Evolutionary conservation across 1,140 invertebrate species (phyloP).

Genomic region (Arctopsyche grandis): DNA sequence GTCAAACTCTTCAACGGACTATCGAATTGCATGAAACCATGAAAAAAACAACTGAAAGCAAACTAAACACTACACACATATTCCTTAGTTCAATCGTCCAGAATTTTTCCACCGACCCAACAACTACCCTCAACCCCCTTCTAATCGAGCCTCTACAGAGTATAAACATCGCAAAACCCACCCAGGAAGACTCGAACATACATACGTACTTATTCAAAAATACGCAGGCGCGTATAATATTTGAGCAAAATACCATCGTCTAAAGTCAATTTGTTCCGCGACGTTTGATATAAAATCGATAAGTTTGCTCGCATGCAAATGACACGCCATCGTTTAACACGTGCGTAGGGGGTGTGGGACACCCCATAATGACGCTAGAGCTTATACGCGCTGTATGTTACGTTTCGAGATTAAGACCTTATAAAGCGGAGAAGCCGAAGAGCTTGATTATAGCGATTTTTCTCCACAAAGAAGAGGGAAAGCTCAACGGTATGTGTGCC

Average conservation of each 20-base stretch:
- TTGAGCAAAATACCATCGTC: neutral
- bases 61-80: too few species aligned
- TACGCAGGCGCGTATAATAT: neutral
- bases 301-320: slow-evolving; percentile 28
- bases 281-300: slow-evolving; percentile 31
- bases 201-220: too few species aligned
- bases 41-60: too few species aligned
- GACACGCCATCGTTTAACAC: slow-evolving; percentile 29
- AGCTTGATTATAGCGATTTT: slow-evolving; percentile 7
- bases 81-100: too few species aligned
- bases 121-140: too few species aligned
- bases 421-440: neutral
- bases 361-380: neutral
- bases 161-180: too few species aligned
- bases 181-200: too few species aligned
- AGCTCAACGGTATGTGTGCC: neutral
- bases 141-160: too few species aligned
- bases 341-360: neutral
- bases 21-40: too few species aligned
- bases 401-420: neutral
- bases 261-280: slow-evolving; percentile 23
- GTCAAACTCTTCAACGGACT: too few species aligned
- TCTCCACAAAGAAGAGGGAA: neutral
- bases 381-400: neutral
- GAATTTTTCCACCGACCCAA: too few species aligned